Base-by-base conservation (phyloP, 2,888 invertebrate species). In the Drosophila longiperda region DNA sequence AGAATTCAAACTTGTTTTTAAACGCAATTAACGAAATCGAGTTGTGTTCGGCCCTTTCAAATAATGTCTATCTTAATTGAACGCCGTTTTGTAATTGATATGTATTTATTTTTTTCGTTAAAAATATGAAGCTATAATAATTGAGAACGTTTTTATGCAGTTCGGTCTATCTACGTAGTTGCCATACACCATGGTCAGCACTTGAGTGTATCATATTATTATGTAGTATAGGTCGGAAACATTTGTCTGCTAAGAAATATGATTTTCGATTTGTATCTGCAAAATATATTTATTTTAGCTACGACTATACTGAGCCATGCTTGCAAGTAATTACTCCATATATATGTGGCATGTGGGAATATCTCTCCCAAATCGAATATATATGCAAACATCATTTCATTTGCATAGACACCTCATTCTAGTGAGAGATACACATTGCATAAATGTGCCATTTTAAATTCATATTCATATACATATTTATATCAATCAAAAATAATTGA, bases 401-500 rank as follows among this genome's bases (percentile, higher is more conserved):
- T 42, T 42, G 11, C 48, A 48, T 23, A 23, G 23, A 15, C 23
- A 48, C 23, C 48, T 48, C 23, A 8, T 11, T 42, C 9, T 42
- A 42, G 20, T n/a, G 42, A 20, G 42, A n/a, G 6, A 20, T 17
- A 9, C 11, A 42, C 42, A 20, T 8, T 17, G 11, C 11, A 20
- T 42, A 20, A 20, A 11, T 42, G 42, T 42, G 20, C 11, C 20
- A 42, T 20, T 42, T 42, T 5, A 20, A 45, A 20, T 45, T 45
- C 20, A 20, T 45, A 45, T 45, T 45, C 15, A 33, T 11, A 8
- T 52, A 52, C 52, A 20, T n/a, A 12, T 54, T 26, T 50, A 15
- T 23, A 53, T 53, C 60, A 50, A 54, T 42, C 52, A 65, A 68
- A 77, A 72, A 69, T 64, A 72, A 73, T 87, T 73, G 64, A 53